These are phyloP conservation scores for Speoplatyrhinus poulsoni DNA, from an alignment of 2,113 vertebrate genomes.

Conservation along the genomic window DNA sequence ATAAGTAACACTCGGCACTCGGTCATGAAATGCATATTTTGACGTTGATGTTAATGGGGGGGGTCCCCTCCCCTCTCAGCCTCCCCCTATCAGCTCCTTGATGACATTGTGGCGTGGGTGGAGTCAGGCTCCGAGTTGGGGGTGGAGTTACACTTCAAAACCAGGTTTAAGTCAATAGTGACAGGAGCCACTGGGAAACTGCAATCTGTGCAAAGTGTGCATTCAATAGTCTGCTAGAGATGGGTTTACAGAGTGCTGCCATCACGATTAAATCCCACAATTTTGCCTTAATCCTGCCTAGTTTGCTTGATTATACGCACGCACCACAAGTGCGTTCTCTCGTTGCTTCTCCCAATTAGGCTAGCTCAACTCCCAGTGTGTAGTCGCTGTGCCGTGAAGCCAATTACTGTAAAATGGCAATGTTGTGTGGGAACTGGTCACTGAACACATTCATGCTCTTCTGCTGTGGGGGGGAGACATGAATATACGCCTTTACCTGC, in stretches of 20 bases:
- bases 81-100: not conserved
- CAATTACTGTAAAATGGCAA: slow-evolving; percentile 23
- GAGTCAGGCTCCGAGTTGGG: no score
- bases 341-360: slow-evolving; percentile 17
- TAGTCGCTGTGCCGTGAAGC: slow-evolving; percentile 22
- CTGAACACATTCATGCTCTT: slow-evolving; percentile 1
- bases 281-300: not conserved
- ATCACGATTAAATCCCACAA: not conserved
- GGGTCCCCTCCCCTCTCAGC: no score
- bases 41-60: no score
- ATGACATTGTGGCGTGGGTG: no score
- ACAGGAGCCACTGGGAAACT: not conserved
- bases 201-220: no score
- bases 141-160: not conserved
- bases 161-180: not conserved
- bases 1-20: no score
- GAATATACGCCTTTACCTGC: not conserved
- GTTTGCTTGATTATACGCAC: slow-evolving; percentile 1
- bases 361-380: slow-evolving; percentile 12
- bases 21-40: no score
- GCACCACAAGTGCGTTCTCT: slow-evolving; percentile 9
- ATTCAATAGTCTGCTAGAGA: slow-evolving; percentile 21
- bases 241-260: slow-evolving; percentile 1
- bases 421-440: slow-evolving; percentile 10
- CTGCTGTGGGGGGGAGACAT: not conserved